Evolutionary conservation across 2,888 invertebrate species (phyloP).

Genomic region (Acleris emargana): DNA sequence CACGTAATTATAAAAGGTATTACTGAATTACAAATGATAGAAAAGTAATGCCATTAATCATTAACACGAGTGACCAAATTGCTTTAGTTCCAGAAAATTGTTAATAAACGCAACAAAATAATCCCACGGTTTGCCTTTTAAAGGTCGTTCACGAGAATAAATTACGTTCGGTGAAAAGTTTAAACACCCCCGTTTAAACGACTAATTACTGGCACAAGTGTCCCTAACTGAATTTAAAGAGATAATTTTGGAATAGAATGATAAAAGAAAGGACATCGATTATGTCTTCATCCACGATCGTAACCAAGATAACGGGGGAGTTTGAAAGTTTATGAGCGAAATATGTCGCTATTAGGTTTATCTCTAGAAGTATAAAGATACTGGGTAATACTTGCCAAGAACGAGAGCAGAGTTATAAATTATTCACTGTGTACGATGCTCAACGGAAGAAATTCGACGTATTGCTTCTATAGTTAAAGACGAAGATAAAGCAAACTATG

Average conservation of each 20-base stretch:
- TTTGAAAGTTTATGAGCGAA: constrained; percentile 28
- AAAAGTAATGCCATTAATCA: constrained; percentile 15
- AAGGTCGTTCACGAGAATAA: constrained; percentile 35
- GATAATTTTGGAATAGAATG: constrained; percentile 23
- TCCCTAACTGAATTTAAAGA: constrained; percentile 40
- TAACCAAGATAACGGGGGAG: constrained; percentile 29
- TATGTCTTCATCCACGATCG: constrained; percentile 28
- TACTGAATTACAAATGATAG: background rate
- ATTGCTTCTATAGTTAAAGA: no score
- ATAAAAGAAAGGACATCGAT: constrained; percentile 35
- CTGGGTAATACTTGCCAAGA: constrained; percentile 14
- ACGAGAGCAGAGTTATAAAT: constrained; percentile 12
- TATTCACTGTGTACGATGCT: background rate
- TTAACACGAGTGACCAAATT: constrained; percentile 41
- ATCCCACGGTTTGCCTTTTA: constrained; percentile 5
- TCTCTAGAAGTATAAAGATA: constrained; percentile 6
- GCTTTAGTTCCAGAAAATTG: constrained; percentile 38
- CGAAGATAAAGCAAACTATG: no score
- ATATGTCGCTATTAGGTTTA: constrained; percentile 26
- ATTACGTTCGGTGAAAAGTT: constrained; percentile 43
- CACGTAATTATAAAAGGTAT: background rate
- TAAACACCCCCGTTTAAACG: constrained; percentile 43
- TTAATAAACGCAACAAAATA: constrained; percentile 26
- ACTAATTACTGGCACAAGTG: constrained; percentile 48
- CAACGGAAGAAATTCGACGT: no score